A percentile compares a stretch with the other conserved stretches of the same genome.
Conservation (phyloP, 2,113 vertebrate species). For the Gallinago paraguaiae region DNA sequence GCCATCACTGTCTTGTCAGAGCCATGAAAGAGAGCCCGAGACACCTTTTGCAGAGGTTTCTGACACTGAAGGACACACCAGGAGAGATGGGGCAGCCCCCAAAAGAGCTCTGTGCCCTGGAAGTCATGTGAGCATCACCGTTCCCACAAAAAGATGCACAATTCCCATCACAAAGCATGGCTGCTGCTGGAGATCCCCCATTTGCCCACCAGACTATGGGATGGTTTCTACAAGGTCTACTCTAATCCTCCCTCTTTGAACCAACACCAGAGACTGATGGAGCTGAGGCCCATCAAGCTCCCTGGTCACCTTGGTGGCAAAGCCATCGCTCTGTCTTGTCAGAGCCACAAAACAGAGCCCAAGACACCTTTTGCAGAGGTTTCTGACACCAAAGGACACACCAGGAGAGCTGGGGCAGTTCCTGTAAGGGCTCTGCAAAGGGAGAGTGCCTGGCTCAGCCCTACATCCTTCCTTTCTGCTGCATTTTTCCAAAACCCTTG, state of each 20-base stretch:
- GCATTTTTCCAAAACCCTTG: not conserved
- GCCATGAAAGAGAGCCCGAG: not conserved
- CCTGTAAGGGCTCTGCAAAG: not conserved
- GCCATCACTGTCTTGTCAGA: not conserved
- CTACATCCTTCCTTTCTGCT: not conserved
- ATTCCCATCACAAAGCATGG: fast-evolving
- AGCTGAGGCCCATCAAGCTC: not conserved
- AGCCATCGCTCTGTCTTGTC: not conserved
- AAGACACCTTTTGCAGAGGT: not conserved
- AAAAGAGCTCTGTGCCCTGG: not conserved
- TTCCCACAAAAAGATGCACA: fast-evolving
- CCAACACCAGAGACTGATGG: not conserved
- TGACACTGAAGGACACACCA: not conserved
- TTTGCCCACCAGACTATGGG: not conserved
- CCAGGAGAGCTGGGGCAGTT: not conserved
- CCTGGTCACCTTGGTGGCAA: constrained; percentile 16
- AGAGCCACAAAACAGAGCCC: not conserved
- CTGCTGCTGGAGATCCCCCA: fast-evolving
- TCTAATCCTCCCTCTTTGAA: not conserved
- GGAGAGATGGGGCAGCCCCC: not conserved
- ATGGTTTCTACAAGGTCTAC: not conserved
- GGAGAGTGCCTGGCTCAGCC: not conserved
- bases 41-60: not conserved
- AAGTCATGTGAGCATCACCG: not conserved
- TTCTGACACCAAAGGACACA: not conserved